Evolutionary conservation across 2,888 invertebrate species (phyloP).

Genomic region (Eulithis testata): DNA sequence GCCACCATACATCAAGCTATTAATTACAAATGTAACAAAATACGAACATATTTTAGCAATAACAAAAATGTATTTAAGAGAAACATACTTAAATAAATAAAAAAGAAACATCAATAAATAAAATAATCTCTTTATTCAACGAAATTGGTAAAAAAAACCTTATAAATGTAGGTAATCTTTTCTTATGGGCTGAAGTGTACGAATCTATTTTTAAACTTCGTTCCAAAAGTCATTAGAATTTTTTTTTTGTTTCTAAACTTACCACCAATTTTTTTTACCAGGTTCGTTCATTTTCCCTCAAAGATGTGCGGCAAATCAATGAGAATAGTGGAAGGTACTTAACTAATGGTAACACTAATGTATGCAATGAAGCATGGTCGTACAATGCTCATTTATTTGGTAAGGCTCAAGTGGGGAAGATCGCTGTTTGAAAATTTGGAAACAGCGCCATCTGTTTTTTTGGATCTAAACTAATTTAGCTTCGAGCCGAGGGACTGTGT

Average conservation of each 20-base stretch:
- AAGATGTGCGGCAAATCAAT: constrained; percentile 52
- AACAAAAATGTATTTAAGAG: constrained; percentile 33
- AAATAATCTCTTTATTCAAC: constrained; percentile 74
- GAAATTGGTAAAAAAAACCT: constrained; percentile 56
- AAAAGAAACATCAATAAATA: constrained; percentile 64
- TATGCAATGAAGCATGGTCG: constrained; percentile 67
- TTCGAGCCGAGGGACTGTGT: too few relatives aligned
- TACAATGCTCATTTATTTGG: constrained; percentile 65
- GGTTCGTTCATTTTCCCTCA: constrained; percentile 49
- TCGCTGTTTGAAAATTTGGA: constrained; percentile 15
- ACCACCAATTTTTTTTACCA: constrained; percentile 47
- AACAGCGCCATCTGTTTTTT: constrained; percentile 18
- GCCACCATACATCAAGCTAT: constrained; percentile 75
- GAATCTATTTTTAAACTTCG: neutral
- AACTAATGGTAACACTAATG: constrained; percentile 64
- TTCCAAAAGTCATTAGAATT: neutral
- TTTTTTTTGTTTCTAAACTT: neutral
- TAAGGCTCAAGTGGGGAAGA: constrained; percentile 20
- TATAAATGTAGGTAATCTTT: neutral
- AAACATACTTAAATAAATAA: constrained; percentile 42
- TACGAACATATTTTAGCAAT: constrained; percentile 66
- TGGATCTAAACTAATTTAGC: too few relatives aligned
- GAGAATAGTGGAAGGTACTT: constrained; percentile 52
- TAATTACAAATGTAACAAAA: constrained; percentile 70
- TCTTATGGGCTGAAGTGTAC: constrained; percentile 25